phyloP scores from a whole-genome alignment of 2,113 vertebrate species.

The Notothenia rossii region DNA sequence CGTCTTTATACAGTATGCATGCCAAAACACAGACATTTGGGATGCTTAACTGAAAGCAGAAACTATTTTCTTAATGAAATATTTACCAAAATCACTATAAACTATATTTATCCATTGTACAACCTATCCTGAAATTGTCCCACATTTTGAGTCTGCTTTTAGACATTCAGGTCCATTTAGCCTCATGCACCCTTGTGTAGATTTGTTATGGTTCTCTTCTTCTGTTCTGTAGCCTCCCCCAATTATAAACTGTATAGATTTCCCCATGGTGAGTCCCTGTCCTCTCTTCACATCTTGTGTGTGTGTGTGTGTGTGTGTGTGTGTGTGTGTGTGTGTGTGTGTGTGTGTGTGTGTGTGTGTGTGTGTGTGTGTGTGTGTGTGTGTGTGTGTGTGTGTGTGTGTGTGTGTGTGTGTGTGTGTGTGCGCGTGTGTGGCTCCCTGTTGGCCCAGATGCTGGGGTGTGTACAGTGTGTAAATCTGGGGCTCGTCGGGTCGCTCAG shows the following conservation, averaged over 20 bases:
- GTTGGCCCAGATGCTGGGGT: slow-evolving; percentile 75
- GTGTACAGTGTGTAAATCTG: slow-evolving; percentile 82
- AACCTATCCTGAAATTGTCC: slow-evolving; percentile 25
- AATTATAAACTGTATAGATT: slow-evolving; percentile 81
- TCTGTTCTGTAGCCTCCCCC: slow-evolving; percentile 70
- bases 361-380: slow-evolving; percentile 36
- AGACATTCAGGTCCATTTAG: slow-evolving; percentile 71
- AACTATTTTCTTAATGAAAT: neutral
- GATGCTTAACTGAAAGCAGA: neutral
- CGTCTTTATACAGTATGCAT: neutral
- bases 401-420: slow-evolving; percentile 22
- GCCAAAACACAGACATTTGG: neutral
- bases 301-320: slow-evolving; percentile 35
- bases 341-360: slow-evolving; percentile 22
- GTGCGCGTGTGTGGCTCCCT: slow-evolving; percentile 45
- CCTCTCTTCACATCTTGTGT: slow-evolving; percentile 67
- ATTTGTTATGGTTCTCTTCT: slow-evolving; percentile 78
- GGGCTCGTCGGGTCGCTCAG: slow-evolving; percentile 77
- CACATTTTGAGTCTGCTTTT: slow-evolving; percentile 49
- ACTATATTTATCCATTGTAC: neutral
- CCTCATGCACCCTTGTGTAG: slow-evolving; percentile 71
- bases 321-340: slow-evolving; percentile 36
- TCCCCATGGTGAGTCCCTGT: slow-evolving; percentile 76
- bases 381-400: slow-evolving; percentile 37
- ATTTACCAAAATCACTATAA: neutral